Base-by-base conservation (phyloP, 1,140 invertebrate species). In the Venturia canescens region DNA sequence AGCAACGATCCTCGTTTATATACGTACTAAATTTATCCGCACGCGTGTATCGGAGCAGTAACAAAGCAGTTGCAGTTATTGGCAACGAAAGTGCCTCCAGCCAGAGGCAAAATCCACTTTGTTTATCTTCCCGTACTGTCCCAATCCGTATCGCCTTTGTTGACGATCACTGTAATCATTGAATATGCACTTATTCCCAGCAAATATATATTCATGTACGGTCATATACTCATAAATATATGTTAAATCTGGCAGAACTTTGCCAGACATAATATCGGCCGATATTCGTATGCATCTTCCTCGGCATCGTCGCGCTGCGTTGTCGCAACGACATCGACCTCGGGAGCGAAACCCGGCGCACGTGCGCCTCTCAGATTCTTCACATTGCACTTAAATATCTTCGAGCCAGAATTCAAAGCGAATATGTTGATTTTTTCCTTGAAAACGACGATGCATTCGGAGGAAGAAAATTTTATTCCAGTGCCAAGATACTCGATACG, bases 201-300 rank as follows among this genome's bases (percentile, higher is more conserved):
- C 4, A 57, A 66, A 53, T n/a, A 57, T 81, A 26, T 70, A 70
- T 71, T 23, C 34, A 38, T 71, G 23, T n/a, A 48, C 48, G 13
- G 23, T 5, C 7, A 71, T 26, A 48, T 26, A 5, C n/a, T 26
- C 48, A 26, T n/a, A 27, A 13, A 70, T 31, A 69, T 16, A 31
- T 70, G 31, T n/a, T 26, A 4, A 69, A 69, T 34, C 7, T 6
- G 1, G n/a, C 80, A 80, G 78, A 53, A 53, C 50, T 53, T 84
- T 23, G 63, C 77, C 82, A 82, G 83, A 84, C 84, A 53, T 77
- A 84, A 83, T 71, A 71, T 80, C 71, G 71, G 77, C 79, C 66
- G 83, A 82, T 83, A 80, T 82, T 48, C 79, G 79, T 81, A 82
- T 70, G 77, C 79, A 76, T 63, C 23, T 63, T 78, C 78, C 80